Evolutionary conservation across 2,797 vertebrate genomes (phyloP).

Genomic region (Halcyon badia): DNA sequence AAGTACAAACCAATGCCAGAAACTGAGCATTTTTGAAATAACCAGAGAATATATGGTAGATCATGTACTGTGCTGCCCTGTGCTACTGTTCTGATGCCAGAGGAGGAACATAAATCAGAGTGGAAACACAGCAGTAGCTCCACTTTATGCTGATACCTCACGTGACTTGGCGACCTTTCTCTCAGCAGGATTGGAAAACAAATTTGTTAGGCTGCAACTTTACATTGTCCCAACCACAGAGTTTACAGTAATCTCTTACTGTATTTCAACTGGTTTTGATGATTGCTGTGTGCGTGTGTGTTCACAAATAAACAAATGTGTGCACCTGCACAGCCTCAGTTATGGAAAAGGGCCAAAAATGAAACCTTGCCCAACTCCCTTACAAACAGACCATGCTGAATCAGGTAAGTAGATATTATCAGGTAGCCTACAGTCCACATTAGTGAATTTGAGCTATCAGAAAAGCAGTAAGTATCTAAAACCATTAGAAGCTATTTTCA

Average conservation of each 20-base stretch:
- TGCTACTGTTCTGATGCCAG: not conserved
- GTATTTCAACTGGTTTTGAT: not conserved
- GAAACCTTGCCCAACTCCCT: not conserved
- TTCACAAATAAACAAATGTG: not conserved
- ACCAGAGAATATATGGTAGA: not conserved
- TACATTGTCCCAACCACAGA: not conserved
- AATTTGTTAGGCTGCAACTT: not conserved
- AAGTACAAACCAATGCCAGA: not conserved
- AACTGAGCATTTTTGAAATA: not conserved
- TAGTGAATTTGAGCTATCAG: not conserved
- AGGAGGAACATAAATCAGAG: not conserved
- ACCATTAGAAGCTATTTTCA: not conserved
- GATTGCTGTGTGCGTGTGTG: not conserved
- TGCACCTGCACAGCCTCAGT: not conserved
- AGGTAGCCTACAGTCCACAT: rapidly evolving
- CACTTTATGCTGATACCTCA: not conserved
- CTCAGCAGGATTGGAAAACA: not conserved
- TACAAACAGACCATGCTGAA: not conserved
- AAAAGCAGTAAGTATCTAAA: not conserved
- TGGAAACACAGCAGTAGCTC: not conserved
- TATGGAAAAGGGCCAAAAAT: not conserved
- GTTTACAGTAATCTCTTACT: not conserved
- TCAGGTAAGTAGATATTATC: not conserved
- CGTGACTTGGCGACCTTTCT: not conserved
- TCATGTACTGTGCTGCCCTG: not conserved